A percentile compares a stretch with the other conserved stretches of the same genome.
phyloP scores from a whole-genome alignment of 2,113 vertebrate genomes.

The Boulengeromyrus knoepffleri region DNA sequence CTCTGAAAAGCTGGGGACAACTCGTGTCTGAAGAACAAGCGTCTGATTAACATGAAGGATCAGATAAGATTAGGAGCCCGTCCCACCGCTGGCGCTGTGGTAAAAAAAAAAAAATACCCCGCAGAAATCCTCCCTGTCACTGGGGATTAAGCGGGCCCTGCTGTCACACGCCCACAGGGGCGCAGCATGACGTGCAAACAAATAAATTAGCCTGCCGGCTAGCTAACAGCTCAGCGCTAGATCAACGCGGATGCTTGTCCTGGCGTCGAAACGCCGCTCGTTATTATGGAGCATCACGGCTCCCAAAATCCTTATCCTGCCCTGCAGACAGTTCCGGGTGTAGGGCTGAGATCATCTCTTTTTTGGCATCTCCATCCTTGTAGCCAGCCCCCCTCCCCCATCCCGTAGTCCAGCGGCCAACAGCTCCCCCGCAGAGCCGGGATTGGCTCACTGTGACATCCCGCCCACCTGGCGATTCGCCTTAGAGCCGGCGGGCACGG shows the following conservation, averaged over 20 bases:
- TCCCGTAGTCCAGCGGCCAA: background rate
- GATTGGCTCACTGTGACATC: background rate
- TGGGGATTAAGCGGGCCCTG: background rate
- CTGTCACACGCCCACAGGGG: background rate
- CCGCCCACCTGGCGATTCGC: background rate
- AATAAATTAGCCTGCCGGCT: background rate
- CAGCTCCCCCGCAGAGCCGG: background rate
- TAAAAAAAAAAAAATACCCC: background rate
- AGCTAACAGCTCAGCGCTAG: background rate
- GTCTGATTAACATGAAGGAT: constrained; percentile 7
- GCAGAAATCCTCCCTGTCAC: background rate
- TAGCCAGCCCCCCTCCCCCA: background rate
- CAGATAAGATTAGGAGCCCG: background rate
- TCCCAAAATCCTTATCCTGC: background rate
- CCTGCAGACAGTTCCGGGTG: background rate
- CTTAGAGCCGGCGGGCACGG: background rate
- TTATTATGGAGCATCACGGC: background rate
- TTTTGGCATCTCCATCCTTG: background rate
- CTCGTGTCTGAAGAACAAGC: background rate
- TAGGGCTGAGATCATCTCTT: background rate
- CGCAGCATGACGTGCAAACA: background rate
- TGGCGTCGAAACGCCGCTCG: background rate
- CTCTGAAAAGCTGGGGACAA: background rate
- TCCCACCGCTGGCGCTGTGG: background rate
- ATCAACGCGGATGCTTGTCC: background rate